Evolutionary conservation across 2,113 vertebrate genomes (phyloP).

Genomic region (Choloepus hoffmanni): DNA sequence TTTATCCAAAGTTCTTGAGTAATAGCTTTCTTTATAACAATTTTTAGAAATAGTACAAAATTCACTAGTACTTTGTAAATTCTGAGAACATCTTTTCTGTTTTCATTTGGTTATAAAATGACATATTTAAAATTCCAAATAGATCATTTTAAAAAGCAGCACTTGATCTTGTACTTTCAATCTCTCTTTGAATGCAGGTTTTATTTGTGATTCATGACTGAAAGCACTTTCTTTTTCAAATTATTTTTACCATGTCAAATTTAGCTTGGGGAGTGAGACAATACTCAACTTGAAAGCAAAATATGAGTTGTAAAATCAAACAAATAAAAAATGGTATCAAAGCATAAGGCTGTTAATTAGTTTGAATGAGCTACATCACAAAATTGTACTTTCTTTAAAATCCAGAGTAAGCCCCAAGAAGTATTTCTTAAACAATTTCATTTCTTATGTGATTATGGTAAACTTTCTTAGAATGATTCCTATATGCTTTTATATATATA

Average conservation of each 20-base stretch:
- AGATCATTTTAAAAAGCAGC: not conserved
- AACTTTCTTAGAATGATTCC: not conserved
- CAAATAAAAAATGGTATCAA: not conserved
- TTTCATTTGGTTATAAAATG: not conserved
- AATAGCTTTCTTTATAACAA: not conserved
- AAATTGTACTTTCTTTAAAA: slow-evolving; percentile 3
- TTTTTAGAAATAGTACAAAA: not conserved
- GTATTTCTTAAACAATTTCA: not conserved
- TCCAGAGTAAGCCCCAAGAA: not conserved
- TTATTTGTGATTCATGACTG: slow-evolving; percentile 12
- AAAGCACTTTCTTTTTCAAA: not conserved
- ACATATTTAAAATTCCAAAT: not conserved
- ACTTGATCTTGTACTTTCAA: not conserved
- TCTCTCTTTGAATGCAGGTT: not conserved
- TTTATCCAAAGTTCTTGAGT: not conserved
- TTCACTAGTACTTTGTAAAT: slow-evolving; percentile 19
- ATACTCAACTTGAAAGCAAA: not conserved
- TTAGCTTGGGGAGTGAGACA: not conserved
- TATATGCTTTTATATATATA: not conserved
- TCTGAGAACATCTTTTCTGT: not conserved
- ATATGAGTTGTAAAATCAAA: slow-evolving; percentile 34
- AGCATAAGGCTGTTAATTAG: not conserved
- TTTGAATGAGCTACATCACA: not conserved
- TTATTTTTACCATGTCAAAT: slow-evolving; percentile 39
- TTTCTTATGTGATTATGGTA: not conserved